phyloP scores from a whole-genome alignment of 2,888 invertebrate species.

The Amphiduros pacificus region DNA sequence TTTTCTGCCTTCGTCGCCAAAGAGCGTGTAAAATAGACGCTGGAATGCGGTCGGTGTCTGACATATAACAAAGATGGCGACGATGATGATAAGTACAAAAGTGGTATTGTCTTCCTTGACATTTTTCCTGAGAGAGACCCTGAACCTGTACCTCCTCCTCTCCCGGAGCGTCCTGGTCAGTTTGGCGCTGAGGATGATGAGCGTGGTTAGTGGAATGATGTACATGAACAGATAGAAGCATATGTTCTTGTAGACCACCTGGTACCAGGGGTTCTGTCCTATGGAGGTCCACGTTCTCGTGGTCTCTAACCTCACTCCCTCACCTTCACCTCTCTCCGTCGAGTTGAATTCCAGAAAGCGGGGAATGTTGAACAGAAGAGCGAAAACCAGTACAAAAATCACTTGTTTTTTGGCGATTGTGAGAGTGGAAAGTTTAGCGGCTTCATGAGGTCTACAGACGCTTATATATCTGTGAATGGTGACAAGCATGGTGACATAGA shows the following conservation, averaged over 20 bases:
- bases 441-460: conserved; percentile 52
- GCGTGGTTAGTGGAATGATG: conserved; percentile 18
- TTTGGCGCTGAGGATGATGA: conserved; percentile 17
- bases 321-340: neutral
- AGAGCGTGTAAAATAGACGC: conserved; percentile 17
- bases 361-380: conserved; percentile 22
- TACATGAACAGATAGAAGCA: conserved; percentile 26
- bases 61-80: conserved; percentile 54
- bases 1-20: conserved; percentile 9
- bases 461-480: conserved; percentile 52
- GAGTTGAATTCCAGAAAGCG: conserved; percentile 19
- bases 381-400: conserved; percentile 8
- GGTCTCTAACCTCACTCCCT: neutral
- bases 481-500: conserved; percentile 52
- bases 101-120: conserved; percentile 49
- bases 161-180: conserved; percentile 14
- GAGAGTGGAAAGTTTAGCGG: conserved; percentile 16
- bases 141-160: neutral
- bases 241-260: conserved; percentile 20
- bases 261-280: conserved; percentile 10
- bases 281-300: conserved; percentile 11
- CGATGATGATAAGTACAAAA: conserved; percentile 49
- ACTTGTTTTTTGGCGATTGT: conserved; percentile 18
- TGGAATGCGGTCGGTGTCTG: conserved; percentile 40
- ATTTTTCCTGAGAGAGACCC: conserved; percentile 25